phyloP scores from a whole-genome alignment of 2,113 vertebrate species.

The Numida meleagris region DNA sequence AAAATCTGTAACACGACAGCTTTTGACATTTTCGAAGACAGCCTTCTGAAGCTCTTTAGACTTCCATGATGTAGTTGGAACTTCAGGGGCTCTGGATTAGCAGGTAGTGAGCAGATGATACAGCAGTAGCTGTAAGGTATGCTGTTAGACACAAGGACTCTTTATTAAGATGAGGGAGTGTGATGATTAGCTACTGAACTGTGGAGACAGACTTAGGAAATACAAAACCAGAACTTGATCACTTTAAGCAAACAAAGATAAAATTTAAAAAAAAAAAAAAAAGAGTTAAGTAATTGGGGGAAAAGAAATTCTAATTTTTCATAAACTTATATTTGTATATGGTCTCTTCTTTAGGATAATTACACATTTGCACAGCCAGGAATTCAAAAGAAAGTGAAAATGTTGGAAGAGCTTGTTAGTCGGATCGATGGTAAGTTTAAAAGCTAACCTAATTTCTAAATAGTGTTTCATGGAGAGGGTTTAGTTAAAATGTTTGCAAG shows the following conservation, averaged over 20 bases:
- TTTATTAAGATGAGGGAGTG: not conserved
- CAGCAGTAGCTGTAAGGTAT: not conserved
- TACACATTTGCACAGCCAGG: conserved; percentile 98
- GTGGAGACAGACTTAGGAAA: not conserved
- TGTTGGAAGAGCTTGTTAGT: conserved; percentile 94
- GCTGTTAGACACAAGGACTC: not conserved
- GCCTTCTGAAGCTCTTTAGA: not conserved
- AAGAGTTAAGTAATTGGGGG: not conserved
- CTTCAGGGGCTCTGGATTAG: not conserved
- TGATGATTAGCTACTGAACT: not conserved
- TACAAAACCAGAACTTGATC: not conserved
- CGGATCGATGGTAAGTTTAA: conserved; percentile 92
- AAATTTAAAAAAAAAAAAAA: not conserved
- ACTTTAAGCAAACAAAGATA: not conserved
- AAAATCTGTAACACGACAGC: not conserved
- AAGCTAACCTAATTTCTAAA: not conserved
- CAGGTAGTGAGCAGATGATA: not conserved
- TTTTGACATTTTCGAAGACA: not conserved
- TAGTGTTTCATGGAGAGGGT: not conserved
- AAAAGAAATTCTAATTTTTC: not conserved
- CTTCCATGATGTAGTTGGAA: not conserved
- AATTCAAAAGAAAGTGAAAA: conserved; percentile 96
- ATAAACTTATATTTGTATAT: not conserved
- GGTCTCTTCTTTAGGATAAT: conserved; percentile 85
- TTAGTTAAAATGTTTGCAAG: not conserved